Conservation (phyloP, 2,797 vertebrate species). For the Xenopus petersii region DNA sequence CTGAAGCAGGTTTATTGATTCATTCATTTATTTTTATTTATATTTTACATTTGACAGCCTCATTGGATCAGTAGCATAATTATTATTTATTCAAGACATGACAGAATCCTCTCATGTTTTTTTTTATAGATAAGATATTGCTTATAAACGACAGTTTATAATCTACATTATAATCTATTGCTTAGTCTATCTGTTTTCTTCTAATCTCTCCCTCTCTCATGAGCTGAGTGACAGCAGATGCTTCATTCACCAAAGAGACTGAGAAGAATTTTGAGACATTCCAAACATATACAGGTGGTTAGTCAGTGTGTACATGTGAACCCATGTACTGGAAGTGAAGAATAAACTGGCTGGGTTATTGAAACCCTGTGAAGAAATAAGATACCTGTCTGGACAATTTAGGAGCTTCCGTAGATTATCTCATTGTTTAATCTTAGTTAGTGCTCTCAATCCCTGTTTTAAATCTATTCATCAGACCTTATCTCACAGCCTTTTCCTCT, state of each 20-base stretch:
- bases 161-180: no score
- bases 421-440: not conserved
- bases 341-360: not conserved
- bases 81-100: no score
- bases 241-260: not conserved
- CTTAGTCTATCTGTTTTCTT: not conserved
- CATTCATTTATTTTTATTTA: no score
- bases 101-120: no score
- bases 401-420: not conserved
- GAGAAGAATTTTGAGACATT: conserved; percentile 19
- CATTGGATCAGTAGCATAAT: no score
- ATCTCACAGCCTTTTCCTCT: no score
- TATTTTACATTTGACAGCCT: no score
- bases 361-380: conserved; percentile 12
- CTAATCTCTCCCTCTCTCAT: not conserved
- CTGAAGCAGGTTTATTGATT: no score
- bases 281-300: conserved; percentile 27
- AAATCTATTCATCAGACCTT: not conserved
- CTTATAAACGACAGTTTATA: no score
- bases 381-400: not conserved
- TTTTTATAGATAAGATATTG: no score
- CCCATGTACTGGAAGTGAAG: conserved; percentile 14
- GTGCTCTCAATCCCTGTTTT: not conserved
- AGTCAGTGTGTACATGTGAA: conserved; percentile 18
- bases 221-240: conserved; percentile 18